phyloP scores from a whole-genome alignment of 1,140 invertebrate species.

The Patella vulgata region DNA sequence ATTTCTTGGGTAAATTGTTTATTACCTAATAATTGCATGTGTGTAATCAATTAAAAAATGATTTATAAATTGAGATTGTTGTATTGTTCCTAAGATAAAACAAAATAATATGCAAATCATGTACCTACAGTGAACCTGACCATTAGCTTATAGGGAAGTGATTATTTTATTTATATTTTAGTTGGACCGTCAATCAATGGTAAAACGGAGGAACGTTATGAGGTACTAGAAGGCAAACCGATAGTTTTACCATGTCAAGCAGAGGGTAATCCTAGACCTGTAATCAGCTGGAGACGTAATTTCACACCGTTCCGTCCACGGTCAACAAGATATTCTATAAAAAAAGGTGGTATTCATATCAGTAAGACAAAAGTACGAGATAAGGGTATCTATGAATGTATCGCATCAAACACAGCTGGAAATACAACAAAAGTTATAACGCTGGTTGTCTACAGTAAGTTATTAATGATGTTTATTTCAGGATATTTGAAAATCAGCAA shows the following conservation, averaged over 20 bases:
- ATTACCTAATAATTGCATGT: too few species aligned
- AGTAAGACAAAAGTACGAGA: constrained; percentile 50
- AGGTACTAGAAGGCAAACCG: constrained; percentile 45
- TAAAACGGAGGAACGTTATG: constrained; percentile 65
- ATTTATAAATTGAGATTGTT: too few species aligned
- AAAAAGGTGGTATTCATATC: constrained; percentile 48
- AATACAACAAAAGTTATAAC: constrained; percentile 48
- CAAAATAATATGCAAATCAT: too few species aligned
- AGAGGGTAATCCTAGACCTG: constrained; percentile 59
- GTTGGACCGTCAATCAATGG: constrained; percentile 90
- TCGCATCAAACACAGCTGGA: constrained; percentile 68
- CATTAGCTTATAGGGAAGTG: too few species aligned
- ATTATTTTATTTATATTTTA: constrained; percentile 50
- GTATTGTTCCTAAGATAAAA: too few species aligned
- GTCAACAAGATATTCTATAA: constrained; percentile 31
- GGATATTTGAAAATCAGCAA: not conserved
- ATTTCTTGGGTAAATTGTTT: too few species aligned
- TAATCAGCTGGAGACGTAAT: constrained; percentile 60
- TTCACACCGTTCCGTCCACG: constrained; percentile 48
- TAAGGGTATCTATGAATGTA: constrained; percentile 69
- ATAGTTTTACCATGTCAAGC: constrained; percentile 59
- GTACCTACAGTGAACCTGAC: too few species aligned
- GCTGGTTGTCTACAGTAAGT: constrained; percentile 55
- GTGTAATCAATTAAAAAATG: too few species aligned
- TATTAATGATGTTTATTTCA: too few species aligned